Evolutionary conservation across 1,140 invertebrate species (phyloP).

Genomic region (Zaprionus capensis): DNA sequence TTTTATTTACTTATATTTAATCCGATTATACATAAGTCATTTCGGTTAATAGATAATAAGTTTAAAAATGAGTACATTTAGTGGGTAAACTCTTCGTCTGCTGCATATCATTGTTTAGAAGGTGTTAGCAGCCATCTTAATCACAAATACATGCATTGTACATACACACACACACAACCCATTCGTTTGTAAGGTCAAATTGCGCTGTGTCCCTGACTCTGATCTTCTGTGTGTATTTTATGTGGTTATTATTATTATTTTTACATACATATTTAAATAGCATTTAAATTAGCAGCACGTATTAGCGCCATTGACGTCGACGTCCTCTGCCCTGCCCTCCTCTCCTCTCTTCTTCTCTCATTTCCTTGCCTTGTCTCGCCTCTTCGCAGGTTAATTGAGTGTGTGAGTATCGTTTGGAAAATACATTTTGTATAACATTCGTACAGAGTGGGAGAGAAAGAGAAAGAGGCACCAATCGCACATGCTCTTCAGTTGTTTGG

Average conservation of each 20-base stretch:
- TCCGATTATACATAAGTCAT: not conserved
- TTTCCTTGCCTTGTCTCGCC: not conserved
- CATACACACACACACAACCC: constrained; percentile 35
- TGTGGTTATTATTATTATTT: constrained; percentile 52
- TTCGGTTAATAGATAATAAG: not conserved
- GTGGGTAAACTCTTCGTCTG: not conserved
- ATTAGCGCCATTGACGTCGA: constrained; percentile 17
- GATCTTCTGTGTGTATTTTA: constrained; percentile 74
- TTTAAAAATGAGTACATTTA: constrained; percentile 15
- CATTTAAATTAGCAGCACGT: constrained; percentile 64
- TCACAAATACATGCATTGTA: not conserved
- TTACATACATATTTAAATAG: constrained; percentile 45
- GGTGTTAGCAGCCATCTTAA: not conserved
- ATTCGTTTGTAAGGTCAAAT: constrained; percentile 68
- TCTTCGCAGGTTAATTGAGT: constrained; percentile 31
- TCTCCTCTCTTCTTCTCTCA: constrained; percentile 1
- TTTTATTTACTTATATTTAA: not conserved
- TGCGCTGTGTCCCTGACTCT: constrained; percentile 73
- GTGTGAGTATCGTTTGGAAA: constrained; percentile 40
- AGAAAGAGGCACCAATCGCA: constrained; percentile 13
- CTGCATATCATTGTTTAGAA: not conserved
- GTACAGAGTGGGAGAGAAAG: not conserved
- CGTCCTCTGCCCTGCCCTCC: not conserved
- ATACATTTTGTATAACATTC: constrained; percentile 35
- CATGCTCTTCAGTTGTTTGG: constrained; percentile 39